Base-by-base conservation (phyloP, 2,888 invertebrate genomes). In the Leptothorax acervorum region DNA sequence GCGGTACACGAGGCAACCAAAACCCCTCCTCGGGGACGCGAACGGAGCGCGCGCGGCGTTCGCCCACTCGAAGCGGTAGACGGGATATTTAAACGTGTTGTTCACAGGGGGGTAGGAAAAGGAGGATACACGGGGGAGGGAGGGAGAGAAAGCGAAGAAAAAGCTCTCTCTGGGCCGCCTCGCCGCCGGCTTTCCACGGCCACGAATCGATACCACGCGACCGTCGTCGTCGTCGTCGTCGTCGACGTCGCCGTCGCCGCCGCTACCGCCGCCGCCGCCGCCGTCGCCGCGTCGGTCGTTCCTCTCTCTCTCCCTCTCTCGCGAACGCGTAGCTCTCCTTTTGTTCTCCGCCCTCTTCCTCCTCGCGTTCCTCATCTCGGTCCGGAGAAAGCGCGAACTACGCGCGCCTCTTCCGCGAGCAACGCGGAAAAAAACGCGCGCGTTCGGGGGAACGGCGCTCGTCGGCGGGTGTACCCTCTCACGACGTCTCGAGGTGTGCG, bases 201-300 rank as follows among this genome's bases (percentile, higher is more conserved):
- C 90, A 89, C 91, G 92, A 93, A 93, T 93, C 93, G 93, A 93
- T 93, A 93, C 90, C 93, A 93, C 93, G 93, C 93, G 93, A 92
- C 92, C 87, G 88, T 91, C 91, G 91, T 86, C 82, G 86, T 82
- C 85, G 84, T 89, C 87, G 84, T 83, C 85, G 87, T 86, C 86
- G 85, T 76, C 84, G 86, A 82, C 83, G 85, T 28, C 55, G 79
- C 57, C n/a, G 31, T 28, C 60, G 71, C 45, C 57, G 78, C 18
- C 35, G 86, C 83, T 70, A 83, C 45, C 57, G 78, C 62, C 65
- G 79, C 53, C 48, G 53, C 45, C 62, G 83, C 18, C 74, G 71
- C 12, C 39, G 74, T 15, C 62, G 75, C 75, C 83, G 86, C 85
- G 84, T 89, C 73, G 78, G 45, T 81, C 87, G 88, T 87, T 83